Base-by-base conservation (phyloP, 2,888 invertebrate species). In the Volucella zonaria region DNA sequence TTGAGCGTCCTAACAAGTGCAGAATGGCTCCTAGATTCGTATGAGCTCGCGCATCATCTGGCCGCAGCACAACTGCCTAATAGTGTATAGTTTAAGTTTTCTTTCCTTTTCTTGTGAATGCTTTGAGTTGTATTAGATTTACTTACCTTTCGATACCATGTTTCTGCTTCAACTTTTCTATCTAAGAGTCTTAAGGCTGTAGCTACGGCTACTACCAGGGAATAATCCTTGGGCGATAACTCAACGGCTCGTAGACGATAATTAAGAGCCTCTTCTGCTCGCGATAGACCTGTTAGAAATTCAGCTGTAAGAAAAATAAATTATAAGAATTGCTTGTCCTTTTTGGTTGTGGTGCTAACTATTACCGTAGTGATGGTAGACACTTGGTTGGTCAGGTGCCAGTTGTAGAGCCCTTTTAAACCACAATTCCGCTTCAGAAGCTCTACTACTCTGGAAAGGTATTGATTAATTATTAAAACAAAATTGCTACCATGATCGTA, bases 21-120 rank as follows among this genome's bases (percentile, higher is more conserved):
- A 98, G 93, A 90, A 99, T 98, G 77, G 98, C 98, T 31, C 98
- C 99, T 75, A 98, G 94, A 92, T 99, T 98, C 89, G 98, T 97
- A 92, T 98, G 97, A 78, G 97, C 96, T 87, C 97, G 95, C 0
- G 98, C 96, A 89, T 97, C 97, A 95, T 97, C 92, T 0, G 93
- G 93, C 87, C 92, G 91, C 64, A 93, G 86, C 15, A 90, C 90
- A 8, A 92, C 92, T 61, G 93, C 92, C 92, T 92, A 59, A 62
- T n/a, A 62, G 78, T 12, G 9, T 42, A 6, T 3, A 49, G 9
- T 43, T 8, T 40, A 49, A 15, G 51, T 58, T 3, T 1, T 14
- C 11, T 23, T 10, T 0, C 42, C 11, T 6, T 47, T 56, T 38
- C 42, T 14, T 43, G 1, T n/a, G 3, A 23, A 4, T 23, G 3